These are phyloP conservation scores for Podiceps cristatus DNA, from an alignment of 2,113 vertebrate species.

Conservation along the genomic window DNA sequence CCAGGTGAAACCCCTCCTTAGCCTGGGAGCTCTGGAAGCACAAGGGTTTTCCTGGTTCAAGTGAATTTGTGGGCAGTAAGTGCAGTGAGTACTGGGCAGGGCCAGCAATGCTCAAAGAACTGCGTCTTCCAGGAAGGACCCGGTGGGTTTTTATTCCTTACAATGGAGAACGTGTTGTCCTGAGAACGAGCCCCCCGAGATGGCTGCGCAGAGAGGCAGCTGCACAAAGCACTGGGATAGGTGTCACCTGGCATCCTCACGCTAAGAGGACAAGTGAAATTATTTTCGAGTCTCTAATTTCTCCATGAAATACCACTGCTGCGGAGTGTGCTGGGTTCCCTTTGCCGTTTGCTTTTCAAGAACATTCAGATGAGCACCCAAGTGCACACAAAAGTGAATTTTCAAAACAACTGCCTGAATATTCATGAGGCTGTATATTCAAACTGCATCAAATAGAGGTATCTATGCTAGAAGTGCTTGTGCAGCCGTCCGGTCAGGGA, in stretches of 20 bases:
- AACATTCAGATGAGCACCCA: rapidly evolving
- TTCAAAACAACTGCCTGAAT: background rate
- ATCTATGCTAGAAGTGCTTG: background rate
- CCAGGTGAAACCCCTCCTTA: background rate
- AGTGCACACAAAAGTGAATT: background rate
- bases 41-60: background rate
- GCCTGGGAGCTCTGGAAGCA: background rate
- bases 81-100: background rate
- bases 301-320: background rate
- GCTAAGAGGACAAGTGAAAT: background rate
- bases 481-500: background rate
- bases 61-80: background rate
- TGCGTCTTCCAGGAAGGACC: background rate
- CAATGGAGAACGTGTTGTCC: background rate
- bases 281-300: background rate
- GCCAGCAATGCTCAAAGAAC: background rate
- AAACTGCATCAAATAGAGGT: background rate
- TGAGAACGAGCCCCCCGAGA: rapidly evolving
- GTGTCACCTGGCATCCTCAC: background rate
- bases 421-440: background rate
- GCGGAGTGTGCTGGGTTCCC: background rate
- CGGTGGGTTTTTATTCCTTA: background rate
- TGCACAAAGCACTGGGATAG: background rate
- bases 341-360: background rate
- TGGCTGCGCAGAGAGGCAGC: background rate